These are phyloP conservation scores for Aegotheles bennettii DNA, from an alignment of 2,113 vertebrate species.

Conservation along the genomic window DNA sequence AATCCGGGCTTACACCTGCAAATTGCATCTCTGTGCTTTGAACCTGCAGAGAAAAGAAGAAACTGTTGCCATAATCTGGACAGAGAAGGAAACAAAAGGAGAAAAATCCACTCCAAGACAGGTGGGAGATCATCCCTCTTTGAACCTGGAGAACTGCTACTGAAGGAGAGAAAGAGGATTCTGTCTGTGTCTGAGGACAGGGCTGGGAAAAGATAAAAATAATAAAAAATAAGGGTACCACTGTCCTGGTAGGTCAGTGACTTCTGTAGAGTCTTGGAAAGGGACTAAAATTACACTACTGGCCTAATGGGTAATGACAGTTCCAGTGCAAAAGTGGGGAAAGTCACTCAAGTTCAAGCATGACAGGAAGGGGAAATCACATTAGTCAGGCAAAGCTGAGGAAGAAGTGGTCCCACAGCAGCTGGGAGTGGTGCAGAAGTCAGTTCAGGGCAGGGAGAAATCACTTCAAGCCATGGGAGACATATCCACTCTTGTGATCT, in stretches of 20 bases:
- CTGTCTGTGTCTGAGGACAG: neutral
- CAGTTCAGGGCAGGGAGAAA: neutral
- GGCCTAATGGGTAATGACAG: neutral
- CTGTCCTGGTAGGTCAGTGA: neutral
- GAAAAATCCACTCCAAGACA: neutral
- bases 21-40: conserved; percentile 27
- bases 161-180: neutral
- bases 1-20: conserved; percentile 39
- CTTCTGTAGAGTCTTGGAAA: neutral
- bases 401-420: conserved; percentile 39
- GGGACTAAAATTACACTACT: neutral
- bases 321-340: neutral
- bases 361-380: conserved; percentile 29
- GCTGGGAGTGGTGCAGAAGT: conserved; percentile 50
- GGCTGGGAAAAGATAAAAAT: neutral
- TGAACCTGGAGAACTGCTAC: neutral
- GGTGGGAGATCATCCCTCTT: neutral
- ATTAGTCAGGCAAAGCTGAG: conserved; percentile 25
- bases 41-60: conserved; percentile 19
- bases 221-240: neutral
- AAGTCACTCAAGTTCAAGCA: conserved; percentile 40
- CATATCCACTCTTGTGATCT: neutral
- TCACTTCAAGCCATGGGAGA: neutral
- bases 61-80: neutral
- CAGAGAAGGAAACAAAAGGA: neutral